Conservation (phyloP, 2,113 vertebrate species). For the Lepidothrix coronata region DNA sequence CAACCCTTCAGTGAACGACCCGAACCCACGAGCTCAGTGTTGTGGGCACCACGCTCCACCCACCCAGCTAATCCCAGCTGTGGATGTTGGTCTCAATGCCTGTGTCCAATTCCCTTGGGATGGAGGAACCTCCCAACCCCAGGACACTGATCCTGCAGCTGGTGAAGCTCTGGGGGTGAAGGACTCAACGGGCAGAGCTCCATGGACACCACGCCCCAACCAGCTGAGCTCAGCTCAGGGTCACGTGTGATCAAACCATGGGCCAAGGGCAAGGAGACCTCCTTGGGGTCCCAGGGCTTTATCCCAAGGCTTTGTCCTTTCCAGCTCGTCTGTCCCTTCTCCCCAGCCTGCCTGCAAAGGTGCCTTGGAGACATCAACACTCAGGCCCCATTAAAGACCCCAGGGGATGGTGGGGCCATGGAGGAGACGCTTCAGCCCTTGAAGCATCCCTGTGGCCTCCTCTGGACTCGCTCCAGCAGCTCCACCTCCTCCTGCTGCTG, state of each 20-base stretch:
- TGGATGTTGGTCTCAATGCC: neutral
- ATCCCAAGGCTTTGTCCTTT: neutral
- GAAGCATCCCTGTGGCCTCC: neutral
- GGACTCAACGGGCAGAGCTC: neutral
- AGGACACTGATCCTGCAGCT: neutral
- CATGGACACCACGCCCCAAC: neutral
- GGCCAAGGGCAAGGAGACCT: neutral
- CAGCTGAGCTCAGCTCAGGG: neutral
- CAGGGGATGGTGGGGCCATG: neutral
- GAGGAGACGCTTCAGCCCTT: neutral
- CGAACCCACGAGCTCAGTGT: neutral
- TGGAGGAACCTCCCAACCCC: neutral
- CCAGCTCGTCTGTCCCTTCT: neutral
- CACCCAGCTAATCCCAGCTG: neutral
- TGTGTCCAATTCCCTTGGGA: neutral
- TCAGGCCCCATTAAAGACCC: neutral
- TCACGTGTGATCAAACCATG: neutral
- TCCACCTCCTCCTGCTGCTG: fast-evolving
- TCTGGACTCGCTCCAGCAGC: neutral
- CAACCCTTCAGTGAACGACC: neutral
- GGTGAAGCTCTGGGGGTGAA: neutral
- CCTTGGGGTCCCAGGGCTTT: neutral
- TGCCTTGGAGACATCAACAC: neutral
- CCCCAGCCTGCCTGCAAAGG: neutral
- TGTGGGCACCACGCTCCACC: neutral